Percentiles rank a stretch among this genome's conserved stretches.
phyloP scores from a whole-genome alignment of 2,888 invertebrate genomes.

The Pseudoips prasinana region DNA sequence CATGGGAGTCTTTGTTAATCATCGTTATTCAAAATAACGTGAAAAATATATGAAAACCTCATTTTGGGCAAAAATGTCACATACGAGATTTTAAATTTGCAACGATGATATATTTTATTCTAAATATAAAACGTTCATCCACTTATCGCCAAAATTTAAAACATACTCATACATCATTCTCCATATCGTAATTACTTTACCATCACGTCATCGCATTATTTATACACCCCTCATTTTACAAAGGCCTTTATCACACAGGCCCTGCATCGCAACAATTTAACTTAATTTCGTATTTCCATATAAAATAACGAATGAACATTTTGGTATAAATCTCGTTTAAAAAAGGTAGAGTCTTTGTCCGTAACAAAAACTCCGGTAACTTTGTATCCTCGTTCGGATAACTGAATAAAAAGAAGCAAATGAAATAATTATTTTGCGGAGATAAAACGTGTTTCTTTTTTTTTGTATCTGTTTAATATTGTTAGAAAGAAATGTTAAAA shows the following conservation, averaged over 20 bases:
- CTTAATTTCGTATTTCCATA: slow-evolving; percentile 20
- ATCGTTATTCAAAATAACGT: too few species aligned
- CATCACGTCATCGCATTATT: too few species aligned
- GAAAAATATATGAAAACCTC: too few species aligned
- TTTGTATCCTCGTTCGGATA: slow-evolving; percentile 24
- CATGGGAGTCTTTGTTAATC: too few species aligned
- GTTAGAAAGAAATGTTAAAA: too few species aligned
- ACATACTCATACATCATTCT: too few species aligned
- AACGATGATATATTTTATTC: too few species aligned
- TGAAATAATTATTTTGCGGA: slow-evolving; percentile 35
- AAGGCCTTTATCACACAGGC: slow-evolving; percentile 9
- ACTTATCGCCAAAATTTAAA: too few species aligned
- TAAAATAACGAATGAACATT: slow-evolving; percentile 24
- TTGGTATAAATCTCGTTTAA: slow-evolving; percentile 25
- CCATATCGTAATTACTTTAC: too few species aligned
- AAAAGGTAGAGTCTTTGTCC: slow-evolving; percentile 28
- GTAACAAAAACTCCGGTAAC: slow-evolving; percentile 25
- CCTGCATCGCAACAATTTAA: slow-evolving; percentile 14
- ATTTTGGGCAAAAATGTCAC: too few species aligned
- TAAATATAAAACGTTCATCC: too few species aligned
- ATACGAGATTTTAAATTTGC: too few species aligned
- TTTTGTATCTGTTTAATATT: slow-evolving; percentile 13
- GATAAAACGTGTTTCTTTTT: slow-evolving; percentile 27
- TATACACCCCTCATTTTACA: not conserved
- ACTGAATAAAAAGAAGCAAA: slow-evolving; percentile 36